Conservation (phyloP, 1,140 invertebrate species). For the Drosophila ficusphila region DNA sequence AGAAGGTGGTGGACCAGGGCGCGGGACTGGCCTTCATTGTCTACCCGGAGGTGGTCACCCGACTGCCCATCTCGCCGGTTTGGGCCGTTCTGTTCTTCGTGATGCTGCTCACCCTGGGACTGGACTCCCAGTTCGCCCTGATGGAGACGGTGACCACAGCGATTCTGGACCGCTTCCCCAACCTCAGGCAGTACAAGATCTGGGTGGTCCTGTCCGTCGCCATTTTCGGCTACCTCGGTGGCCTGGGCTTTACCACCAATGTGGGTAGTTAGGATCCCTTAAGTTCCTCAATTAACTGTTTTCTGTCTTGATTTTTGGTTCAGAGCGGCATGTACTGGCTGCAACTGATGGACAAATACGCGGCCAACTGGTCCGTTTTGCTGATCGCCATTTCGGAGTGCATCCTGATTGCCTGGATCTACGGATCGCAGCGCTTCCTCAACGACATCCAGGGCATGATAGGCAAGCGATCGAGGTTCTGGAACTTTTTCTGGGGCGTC, state of each 20-base stretch:
- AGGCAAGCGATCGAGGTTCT: conserved; percentile 88
- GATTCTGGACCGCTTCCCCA: conserved; percentile 90
- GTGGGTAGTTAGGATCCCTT: conserved; percentile 87
- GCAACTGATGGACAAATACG: conserved; percentile 94
- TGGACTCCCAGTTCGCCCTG: conserved; percentile 92
- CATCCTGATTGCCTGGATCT: conserved; percentile 92
- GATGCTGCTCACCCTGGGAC: conserved; percentile 91
- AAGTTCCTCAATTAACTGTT: too few species aligned
- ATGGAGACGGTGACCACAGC: conserved; percentile 93
- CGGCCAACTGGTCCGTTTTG: conserved; percentile 93
- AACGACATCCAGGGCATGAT: conserved; percentile 93
- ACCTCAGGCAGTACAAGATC: conserved; percentile 89
- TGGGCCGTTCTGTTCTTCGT: conserved; percentile 95
- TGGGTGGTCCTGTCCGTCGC: conserved; percentile 89
- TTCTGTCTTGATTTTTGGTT: too few species aligned
- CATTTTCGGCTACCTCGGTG: conserved; percentile 90
- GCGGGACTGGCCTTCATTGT: conserved; percentile 94
- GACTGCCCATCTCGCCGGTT: conserved; percentile 91
- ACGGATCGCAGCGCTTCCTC: conserved; percentile 92
- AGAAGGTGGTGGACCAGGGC: conserved; percentile 90
- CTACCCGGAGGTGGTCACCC: conserved; percentile 93
- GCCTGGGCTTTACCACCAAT: conserved; percentile 91
- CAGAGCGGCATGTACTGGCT: conserved; percentile 93
- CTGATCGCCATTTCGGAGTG: conserved; percentile 92
- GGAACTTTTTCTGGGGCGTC: conserved; percentile 91